Base-by-base conservation (phyloP, 2,113 vertebrate species). In the Plecturocebus donacophilus region DNA sequence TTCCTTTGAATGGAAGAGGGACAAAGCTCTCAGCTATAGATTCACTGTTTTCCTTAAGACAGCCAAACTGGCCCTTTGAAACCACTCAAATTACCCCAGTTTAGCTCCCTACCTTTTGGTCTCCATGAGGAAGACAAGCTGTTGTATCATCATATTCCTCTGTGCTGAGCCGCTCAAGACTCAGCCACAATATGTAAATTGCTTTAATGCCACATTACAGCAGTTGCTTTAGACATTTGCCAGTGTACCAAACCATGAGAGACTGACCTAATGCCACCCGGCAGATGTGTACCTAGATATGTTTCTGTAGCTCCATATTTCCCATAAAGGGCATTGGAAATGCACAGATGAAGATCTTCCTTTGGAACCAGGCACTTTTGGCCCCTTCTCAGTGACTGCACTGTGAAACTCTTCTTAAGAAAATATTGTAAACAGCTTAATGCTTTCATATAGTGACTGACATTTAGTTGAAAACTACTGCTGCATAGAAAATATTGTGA, bases 401-500 rank as follows among this genome's bases (percentile, higher is more conserved):
- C 93, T 97, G 75, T 94, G 96, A 93, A 97, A 92, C 85, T 97
- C 13, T 97, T 98, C 76, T 96, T 92, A 32, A 97, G 89, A 81
- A 96, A 95, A 97, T 95, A 27, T 5, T 95, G 66, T 97, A 94
- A 97, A 96, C 2, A 9, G 87, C 96, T 95, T 97, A 58, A 76
- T 97, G 97, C 96, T 98, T 96, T 97, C 95, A 80, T 95, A 75
- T 97, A 97, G 96, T 98, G 98, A 90, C 94, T 98, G 87, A 92
- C 94, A 87, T 97, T 94, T 97, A 98, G 96, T 89, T 97, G 92
- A 94, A 98, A 98, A 93, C 97, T 96, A 80, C 93, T 97, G 75
- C 98, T 97, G 92, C 80, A 47, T 95, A 94, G 97, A 94, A 96
- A 80, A 96, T 93, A 98, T 96, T 76, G 87, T 98, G 97, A 97